These are phyloP conservation scores for Lepidotrigona ventralis DNA, from an alignment of 1,140 invertebrate genomes.

Conservation along the genomic window DNA sequence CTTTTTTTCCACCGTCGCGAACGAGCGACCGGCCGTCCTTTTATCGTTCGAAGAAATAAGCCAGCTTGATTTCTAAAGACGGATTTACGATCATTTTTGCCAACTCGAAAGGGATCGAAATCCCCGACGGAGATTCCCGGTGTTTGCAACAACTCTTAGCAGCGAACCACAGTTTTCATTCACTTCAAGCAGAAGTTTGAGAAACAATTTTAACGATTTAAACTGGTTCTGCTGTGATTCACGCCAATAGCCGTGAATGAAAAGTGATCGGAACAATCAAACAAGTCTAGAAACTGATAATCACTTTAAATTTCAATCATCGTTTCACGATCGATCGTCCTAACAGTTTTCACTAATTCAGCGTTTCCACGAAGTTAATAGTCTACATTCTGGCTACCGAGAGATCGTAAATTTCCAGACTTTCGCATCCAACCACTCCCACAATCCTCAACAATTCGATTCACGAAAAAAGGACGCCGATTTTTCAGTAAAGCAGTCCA, in stretches of 20 bases:
- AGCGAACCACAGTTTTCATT: background rate
- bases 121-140: constrained; percentile 1
- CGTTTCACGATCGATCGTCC: background rate
- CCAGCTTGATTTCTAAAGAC: constrained; percentile 48
- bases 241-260: no score
- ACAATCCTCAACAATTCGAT: constrained; percentile 2
- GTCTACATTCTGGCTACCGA: constrained; percentile 39
- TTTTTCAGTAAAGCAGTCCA: background rate
- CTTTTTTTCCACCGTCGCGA: constrained; percentile 12
- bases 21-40: constrained; percentile 26
- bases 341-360: background rate
- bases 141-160: no score
- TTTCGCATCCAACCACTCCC: constrained; percentile 42
- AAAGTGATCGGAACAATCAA: no score
- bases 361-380: background rate
- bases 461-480: background rate
- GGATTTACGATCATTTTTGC: constrained; percentile 42
- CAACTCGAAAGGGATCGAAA: constrained; percentile 18
- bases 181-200: no score
- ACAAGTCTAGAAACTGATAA: no score
- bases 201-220: no score
- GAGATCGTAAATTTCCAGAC: constrained; percentile 53
- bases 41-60: constrained; percentile 59
- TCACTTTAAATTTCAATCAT: background rate
- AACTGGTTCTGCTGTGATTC: no score